Evolutionary conservation across 2,113 vertebrate genomes (phyloP).

Genomic region (Ceuthmochares aereus): DNA sequence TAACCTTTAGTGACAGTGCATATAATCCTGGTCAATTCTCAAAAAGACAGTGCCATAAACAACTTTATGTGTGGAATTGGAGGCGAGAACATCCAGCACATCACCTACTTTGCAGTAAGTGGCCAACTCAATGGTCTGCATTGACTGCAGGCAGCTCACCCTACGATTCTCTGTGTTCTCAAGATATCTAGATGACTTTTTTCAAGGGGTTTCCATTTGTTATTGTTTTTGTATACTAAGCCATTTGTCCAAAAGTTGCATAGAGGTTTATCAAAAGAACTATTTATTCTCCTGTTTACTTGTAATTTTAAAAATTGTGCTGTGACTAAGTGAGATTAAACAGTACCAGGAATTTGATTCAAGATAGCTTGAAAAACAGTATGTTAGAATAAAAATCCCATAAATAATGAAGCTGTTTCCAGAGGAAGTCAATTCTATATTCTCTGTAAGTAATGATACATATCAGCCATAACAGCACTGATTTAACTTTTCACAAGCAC

Average conservation of each 20-base stretch:
- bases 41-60: neutral
- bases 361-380: neutral
- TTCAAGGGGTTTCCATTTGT: neutral
- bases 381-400: neutral
- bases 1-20: neutral
- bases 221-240: neutral
- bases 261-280: neutral
- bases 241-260: neutral
- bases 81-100: neutral
- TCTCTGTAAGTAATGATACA: neutral
- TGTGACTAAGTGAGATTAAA: neutral
- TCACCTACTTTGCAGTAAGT: fast-evolving
- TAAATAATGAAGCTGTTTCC: neutral
- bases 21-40: neutral
- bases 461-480: neutral
- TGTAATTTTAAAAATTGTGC: neutral
- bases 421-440: neutral
- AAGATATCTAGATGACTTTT: neutral
- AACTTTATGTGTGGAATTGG: neutral
- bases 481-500: neutral
- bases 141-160: neutral
- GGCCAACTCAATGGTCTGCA: neutral
- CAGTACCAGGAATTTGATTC: neutral
- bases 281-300: neutral
- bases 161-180: no score